phyloP scores from a whole-genome alignment of 2,797 vertebrate species.

The Erpetoichthys calabaricus region DNA sequence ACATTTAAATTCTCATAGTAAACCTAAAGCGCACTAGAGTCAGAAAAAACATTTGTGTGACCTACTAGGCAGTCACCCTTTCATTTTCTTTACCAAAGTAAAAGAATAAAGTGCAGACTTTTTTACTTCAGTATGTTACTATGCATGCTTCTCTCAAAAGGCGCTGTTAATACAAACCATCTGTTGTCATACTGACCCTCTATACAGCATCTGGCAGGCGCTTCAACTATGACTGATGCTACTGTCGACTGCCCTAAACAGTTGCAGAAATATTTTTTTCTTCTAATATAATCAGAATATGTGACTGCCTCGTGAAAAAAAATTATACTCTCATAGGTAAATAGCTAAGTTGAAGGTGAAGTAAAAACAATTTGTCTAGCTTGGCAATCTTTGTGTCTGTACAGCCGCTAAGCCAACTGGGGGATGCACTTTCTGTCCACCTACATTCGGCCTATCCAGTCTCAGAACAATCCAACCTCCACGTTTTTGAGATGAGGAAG shows the following conservation, averaged over 20 bases:
- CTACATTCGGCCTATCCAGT: no score
- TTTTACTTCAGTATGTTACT: slow-evolving; percentile 38
- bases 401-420: no score
- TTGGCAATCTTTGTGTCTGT: no score
- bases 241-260: slow-evolving; percentile 48
- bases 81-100: no score
- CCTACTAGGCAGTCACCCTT: no score
- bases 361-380: no score
- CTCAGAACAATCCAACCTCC: no score
- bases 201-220: slow-evolving; percentile 53
- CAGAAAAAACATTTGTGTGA: neutral
- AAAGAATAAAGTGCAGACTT: slow-evolving; percentile 36
- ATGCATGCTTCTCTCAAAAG: slow-evolving; percentile 46
- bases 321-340: no score
- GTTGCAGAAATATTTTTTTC: slow-evolving; percentile 26
- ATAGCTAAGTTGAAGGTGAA: no score
- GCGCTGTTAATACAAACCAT: slow-evolving; percentile 63
- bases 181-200: slow-evolving; percentile 55
- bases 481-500: no score
- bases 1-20: neutral
- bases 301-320: neutral
- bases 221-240: slow-evolving; percentile 38
- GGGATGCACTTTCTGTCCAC: no score
- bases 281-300: slow-evolving; percentile 14
- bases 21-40: neutral